Conservation (phyloP, 2,888 invertebrate species). For the Cataglyphis livida region DNA sequence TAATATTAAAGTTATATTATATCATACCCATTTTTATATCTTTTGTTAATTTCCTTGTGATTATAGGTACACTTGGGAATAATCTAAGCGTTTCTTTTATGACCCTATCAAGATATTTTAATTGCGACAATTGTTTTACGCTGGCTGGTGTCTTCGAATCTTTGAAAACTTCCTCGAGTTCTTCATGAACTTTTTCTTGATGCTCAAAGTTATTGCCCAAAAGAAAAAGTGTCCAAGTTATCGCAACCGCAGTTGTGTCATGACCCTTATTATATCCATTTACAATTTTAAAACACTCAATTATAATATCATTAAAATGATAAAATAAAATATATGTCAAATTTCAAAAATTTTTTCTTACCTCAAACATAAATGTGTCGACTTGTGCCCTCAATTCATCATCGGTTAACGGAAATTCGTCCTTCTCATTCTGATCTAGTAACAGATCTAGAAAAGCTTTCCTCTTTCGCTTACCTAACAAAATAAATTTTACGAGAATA, state of each 20-base stretch:
- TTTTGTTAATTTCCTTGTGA: constrained; percentile 85
- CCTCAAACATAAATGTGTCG: constrained; percentile 92
- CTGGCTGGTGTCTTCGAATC: constrained; percentile 76
- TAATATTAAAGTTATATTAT: background rate
- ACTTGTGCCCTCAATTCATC: constrained; percentile 90
- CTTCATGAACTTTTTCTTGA: constrained; percentile 86
- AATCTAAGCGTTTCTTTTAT: constrained; percentile 88
- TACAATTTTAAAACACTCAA: background rate
- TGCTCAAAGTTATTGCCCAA: constrained; percentile 86
- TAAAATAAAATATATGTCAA: background rate
- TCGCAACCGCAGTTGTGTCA: constrained; percentile 87
- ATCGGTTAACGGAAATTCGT: constrained; percentile 88
- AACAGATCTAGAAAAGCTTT: constrained; percentile 90
- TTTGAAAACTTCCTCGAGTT: constrained; percentile 85
- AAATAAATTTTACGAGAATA: background rate
- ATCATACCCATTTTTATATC: constrained; percentile 85
- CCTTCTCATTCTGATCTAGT: constrained; percentile 87
- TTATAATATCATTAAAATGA: background rate
- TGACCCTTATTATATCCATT: constrained; percentile 83
- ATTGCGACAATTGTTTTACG: constrained; percentile 81
- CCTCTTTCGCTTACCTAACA: constrained; percentile 86
- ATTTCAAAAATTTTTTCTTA: constrained; percentile 73
- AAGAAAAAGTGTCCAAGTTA: constrained; percentile 86
- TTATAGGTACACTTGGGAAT: constrained; percentile 87
- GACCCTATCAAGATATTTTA: constrained; percentile 87